Percentiles rank a stretch among this genome's conserved stretches.
Evolutionary conservation across 2,888 invertebrate species (phyloP).

Genomic region (Phaedon cochleariae): DNA sequence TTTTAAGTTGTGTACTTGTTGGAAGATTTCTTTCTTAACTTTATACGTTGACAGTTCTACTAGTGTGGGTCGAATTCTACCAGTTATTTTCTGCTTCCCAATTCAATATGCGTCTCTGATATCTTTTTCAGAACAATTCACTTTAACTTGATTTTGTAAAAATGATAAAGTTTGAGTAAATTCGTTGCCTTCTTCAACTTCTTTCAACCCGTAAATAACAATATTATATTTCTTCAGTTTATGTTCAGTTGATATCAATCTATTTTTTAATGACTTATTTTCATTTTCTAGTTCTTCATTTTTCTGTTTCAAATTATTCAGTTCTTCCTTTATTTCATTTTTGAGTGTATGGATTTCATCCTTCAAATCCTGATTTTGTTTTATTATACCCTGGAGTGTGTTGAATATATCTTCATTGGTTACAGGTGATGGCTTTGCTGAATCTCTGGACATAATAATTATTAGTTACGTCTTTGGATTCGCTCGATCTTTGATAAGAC

Average conservation of each 20-base stretch:
- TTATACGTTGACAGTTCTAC: background rate
- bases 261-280: background rate
- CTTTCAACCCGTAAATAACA: background rate
- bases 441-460: background rate
- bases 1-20: background rate
- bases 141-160: conserved; percentile 1
- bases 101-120: conserved; percentile 2
- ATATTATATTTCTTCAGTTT: conserved; percentile 3
- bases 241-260: background rate
- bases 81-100: background rate
- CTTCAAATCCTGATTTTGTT: background rate
- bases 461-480: background rate
- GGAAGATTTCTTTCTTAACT: too few relatives aligned
- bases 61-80: background rate
- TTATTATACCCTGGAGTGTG: conserved; percentile 4
- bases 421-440: background rate
- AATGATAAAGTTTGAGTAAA: background rate
- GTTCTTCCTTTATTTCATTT: background rate
- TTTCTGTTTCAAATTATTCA: background rate
- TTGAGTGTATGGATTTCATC: too few relatives aligned
- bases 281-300: background rate
- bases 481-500: background rate
- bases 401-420: conserved; percentile 3
- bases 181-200: conserved; percentile 4
- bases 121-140: conserved; percentile 2